Percentiles rank a stretch among this genome's conserved stretches.
These are phyloP conservation scores for Tapirus terrestris DNA, from an alignment of 2,113 vertebrate species.

Conservation along the genomic window DNA sequence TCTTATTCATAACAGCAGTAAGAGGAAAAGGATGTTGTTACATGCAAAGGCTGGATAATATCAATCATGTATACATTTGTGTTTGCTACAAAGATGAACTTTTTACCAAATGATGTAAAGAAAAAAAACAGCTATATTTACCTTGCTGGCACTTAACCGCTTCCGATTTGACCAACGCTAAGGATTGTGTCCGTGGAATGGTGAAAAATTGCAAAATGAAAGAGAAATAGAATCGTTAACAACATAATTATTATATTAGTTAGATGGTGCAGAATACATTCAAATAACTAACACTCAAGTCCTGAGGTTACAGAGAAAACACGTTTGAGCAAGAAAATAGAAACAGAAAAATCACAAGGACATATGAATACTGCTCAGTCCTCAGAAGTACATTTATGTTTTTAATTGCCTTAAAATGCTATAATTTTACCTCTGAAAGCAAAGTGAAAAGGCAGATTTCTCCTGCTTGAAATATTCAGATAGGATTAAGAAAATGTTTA, in stretches of 20 bases:
- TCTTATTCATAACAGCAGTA: background rate
- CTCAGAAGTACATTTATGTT: background rate
- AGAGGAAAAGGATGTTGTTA: background rate
- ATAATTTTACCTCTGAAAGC: background rate
- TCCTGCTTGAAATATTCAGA: background rate
- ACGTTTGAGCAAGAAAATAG: background rate
- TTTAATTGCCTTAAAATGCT: background rate
- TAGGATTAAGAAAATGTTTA: background rate
- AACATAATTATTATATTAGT: background rate
- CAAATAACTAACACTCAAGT: background rate
- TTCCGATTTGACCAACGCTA: conserved; percentile 88
- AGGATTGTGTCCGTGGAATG: background rate
- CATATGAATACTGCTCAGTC: background rate
- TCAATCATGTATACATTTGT: background rate
- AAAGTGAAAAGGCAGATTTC: background rate
- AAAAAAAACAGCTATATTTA: conserved; percentile 66
- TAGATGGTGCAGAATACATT: background rate
- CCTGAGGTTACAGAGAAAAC: background rate
- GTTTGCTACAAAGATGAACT: background rate
- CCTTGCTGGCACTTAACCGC: conserved; percentile 85
- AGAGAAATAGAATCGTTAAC: background rate
- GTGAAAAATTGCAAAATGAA: conserved; percentile 38
- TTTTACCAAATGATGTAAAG: background rate
- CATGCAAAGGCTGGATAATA: background rate
- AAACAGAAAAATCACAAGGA: background rate